A percentile compares a stretch with the other conserved stretches of the same genome.
These are phyloP conservation scores for Porites rus DNA, from an alignment of 92 coral and sea anemone species.

Conservation along the genomic window DNA sequence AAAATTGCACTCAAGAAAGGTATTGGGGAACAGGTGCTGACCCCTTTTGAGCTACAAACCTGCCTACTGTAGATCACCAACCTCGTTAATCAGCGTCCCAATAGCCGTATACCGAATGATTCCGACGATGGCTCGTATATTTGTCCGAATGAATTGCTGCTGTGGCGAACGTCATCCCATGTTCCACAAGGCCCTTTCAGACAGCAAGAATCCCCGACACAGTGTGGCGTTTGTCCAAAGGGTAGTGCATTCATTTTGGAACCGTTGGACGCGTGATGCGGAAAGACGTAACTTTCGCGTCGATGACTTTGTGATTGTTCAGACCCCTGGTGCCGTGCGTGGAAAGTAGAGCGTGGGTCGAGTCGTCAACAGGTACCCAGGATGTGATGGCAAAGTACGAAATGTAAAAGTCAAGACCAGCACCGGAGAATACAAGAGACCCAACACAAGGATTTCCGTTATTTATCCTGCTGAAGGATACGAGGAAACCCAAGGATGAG, in stretches of 20 bases:
- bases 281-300: conserved; percentile 52
- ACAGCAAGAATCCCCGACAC: conserved; percentile 57
- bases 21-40: conserved; percentile 65
- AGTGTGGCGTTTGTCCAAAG: conserved; percentile 67
- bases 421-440: conserved; percentile 24
- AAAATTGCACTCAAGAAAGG: conserved; percentile 64
- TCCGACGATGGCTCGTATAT: conserved; percentile 66
- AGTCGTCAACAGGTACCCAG: conserved; percentile 51
- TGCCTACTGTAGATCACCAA: conserved; percentile 62
- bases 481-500: conserved; percentile 15
- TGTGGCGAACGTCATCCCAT: conserved; percentile 62
- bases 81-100: conserved; percentile 74
- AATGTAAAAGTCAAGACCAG: conserved; percentile 34
- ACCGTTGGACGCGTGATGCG: conserved; percentile 58
- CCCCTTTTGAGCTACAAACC: conserved; percentile 62
- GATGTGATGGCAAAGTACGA: conserved; percentile 52
- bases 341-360: conserved; percentile 68
- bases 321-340: conserved; percentile 44
- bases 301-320: conserved; percentile 59
- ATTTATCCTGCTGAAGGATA: too few species aligned
- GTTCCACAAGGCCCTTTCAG: conserved; percentile 77
- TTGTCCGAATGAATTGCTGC: conserved; percentile 69
- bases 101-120: conserved; percentile 61
- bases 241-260: conserved; percentile 72
- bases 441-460: conserved; percentile 29